Conservation (phyloP, 2,113 vertebrate genomes). For the Eclectus roratus region DNA sequence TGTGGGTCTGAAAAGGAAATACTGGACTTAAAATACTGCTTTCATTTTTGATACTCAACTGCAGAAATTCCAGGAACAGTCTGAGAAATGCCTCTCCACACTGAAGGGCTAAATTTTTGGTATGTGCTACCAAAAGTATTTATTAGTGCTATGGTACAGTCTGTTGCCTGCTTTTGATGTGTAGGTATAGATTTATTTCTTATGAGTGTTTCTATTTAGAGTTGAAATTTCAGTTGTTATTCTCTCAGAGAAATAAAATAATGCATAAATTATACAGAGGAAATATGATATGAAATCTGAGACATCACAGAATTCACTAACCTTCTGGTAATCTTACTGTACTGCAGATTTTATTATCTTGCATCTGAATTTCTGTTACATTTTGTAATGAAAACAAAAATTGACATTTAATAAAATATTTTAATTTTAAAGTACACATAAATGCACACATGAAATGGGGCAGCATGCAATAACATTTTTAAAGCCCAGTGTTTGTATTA, state of each 20-base stretch:
- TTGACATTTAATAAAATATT: not conserved
- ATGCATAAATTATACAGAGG: not conserved
- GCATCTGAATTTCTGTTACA: not conserved
- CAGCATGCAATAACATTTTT: not conserved
- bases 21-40: not conserved
- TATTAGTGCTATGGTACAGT: not conserved
- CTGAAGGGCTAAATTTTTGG: not conserved
- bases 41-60: not conserved
- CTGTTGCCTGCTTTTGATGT: not conserved
- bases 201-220: slow-evolving; percentile 34
- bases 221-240: slow-evolving; percentile 7
- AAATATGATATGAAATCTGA: not conserved
- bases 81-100: not conserved
- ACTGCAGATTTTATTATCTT: not conserved
- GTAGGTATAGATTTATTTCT: slow-evolving; percentile 23
- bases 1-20: not conserved
- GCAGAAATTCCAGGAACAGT: not conserved
- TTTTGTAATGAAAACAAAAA: not conserved
- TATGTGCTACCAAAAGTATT: not conserved
- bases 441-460: not conserved
- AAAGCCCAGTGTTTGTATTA: not conserved
- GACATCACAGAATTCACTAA: not conserved
- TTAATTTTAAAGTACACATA: not conserved
- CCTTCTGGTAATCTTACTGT: not conserved
- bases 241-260: not conserved